Evolutionary conservation across 2,113 vertebrate genomes (phyloP).

Genomic region (Alligator mississippiensis): DNA sequence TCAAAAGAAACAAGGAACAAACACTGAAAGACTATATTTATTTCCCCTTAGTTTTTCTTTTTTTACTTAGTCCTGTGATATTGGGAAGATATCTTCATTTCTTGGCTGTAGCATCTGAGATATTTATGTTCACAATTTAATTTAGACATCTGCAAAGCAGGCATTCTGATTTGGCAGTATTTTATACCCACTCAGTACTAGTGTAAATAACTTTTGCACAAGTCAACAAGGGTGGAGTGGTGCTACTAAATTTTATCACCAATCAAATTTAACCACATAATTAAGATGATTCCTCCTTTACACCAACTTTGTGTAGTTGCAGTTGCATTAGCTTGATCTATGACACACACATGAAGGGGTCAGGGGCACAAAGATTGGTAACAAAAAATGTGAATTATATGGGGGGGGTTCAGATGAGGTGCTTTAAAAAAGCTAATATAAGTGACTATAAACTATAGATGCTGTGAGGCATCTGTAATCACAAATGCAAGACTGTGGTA

Average conservation of each 20-base stretch:
- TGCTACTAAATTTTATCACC: not conserved
- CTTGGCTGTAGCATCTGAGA: not conserved
- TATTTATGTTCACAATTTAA: not conserved
- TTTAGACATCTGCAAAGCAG: not conserved
- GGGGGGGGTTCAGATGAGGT: no score
- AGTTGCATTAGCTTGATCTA: not conserved
- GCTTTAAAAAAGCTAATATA: not conserved
- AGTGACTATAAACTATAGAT: not conserved
- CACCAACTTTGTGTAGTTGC: not conserved
- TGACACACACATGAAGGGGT: not conserved
- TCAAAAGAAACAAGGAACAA: not conserved
- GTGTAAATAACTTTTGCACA: not conserved
- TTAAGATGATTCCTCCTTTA: not conserved
- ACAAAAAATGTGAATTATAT: not conserved
- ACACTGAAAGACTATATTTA: not conserved
- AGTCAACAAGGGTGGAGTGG: no score
- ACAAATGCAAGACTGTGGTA: not conserved
- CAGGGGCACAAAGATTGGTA: no score
- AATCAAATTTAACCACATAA: not conserved
- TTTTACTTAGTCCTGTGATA: not conserved
- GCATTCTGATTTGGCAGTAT: not conserved
- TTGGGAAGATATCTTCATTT: not conserved
- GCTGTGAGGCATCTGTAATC: not conserved
- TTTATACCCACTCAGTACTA: not conserved
- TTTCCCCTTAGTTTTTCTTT: not conserved